These are phyloP conservation scores for Eupeodes luniger DNA, from an alignment of 2,888 invertebrate species.

Conservation along the genomic window DNA sequence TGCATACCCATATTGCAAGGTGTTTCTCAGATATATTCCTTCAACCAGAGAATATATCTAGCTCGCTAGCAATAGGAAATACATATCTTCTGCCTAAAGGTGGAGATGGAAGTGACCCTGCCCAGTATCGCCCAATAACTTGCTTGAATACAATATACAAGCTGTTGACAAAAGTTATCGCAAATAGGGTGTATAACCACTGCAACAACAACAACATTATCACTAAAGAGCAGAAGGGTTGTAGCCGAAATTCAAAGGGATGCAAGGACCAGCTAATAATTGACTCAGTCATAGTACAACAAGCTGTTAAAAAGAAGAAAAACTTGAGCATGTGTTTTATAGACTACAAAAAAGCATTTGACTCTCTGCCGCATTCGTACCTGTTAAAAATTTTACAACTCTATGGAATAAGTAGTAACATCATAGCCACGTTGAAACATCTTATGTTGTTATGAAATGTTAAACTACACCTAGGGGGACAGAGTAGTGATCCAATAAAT, in stretches of 20 bases:
- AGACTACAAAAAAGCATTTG: constrained; percentile 1
- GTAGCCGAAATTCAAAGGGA: neutral
- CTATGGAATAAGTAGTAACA: neutral
- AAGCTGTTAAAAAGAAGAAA: no score
- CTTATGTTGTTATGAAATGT: neutral
- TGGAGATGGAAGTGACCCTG: neutral
- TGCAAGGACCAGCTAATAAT: neutral
- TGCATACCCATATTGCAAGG: neutral
- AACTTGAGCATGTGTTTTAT: neutral
- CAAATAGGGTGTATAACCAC: constrained; percentile 4
- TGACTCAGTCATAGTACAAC: neutral
- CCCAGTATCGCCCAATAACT: constrained; percentile 9
- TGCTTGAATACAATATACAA: constrained; percentile 1
- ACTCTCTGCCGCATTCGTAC: neutral
- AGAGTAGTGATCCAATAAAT: neutral
- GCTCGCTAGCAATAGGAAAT: neutral
- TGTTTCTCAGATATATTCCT: constrained; percentile 3
- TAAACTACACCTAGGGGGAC: neutral
- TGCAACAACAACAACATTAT: neutral
- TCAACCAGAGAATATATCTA: neutral
- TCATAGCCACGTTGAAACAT: no score
- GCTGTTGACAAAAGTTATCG: neutral
- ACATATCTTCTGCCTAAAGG: neutral
- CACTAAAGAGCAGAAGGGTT: neutral
- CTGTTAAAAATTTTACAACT: neutral